Percentiles rank a stretch among this genome's conserved stretches.
Evolutionary conservation across 2,113 vertebrate genomes (phyloP).

Genomic region (Hippoglossus stenolepis): DNA sequence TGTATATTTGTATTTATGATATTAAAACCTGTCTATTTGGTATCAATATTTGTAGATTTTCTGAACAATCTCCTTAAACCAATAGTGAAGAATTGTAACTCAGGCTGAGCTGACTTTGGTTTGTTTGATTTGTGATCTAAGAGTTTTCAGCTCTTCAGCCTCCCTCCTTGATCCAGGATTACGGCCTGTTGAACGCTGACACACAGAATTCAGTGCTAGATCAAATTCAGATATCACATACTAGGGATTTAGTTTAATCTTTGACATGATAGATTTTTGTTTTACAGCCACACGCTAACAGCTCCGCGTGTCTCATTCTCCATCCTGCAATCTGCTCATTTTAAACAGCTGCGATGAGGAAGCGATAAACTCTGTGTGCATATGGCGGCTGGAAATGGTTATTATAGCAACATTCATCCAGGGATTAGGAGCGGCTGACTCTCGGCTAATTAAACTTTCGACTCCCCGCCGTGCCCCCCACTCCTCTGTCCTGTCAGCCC

Average conservation of each 20-base stretch:
- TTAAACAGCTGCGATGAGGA: conserved; percentile 34
- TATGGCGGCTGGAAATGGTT: conserved; percentile 49
- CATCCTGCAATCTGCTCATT: conserved; percentile 26
- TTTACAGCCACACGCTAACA: background rate
- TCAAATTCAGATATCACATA: too few relatives aligned
- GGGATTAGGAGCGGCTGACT: conserved; percentile 53
- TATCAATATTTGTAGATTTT: too few relatives aligned
- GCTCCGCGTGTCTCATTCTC: background rate
- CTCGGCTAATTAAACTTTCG: conserved; percentile 65
- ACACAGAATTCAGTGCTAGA: background rate
- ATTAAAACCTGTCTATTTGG: too few relatives aligned
- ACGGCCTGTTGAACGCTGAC: too few relatives aligned
- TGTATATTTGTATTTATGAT: too few relatives aligned
- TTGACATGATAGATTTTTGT: conserved; percentile 4
- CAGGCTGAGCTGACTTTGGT: too few relatives aligned
- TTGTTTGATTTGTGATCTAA: conserved; percentile 22
- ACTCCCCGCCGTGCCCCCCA: conserved; percentile 7
- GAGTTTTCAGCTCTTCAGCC: conserved; percentile 6
- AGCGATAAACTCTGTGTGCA: conserved; percentile 17
- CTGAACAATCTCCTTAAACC: too few relatives aligned
- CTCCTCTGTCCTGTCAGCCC: conserved; percentile 26
- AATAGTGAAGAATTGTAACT: too few relatives aligned
- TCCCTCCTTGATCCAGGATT: too few relatives aligned
- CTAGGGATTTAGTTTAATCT: background rate
- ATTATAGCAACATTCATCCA: conserved; percentile 51